Conservation (phyloP, 2,113 vertebrate genomes). For the Bos taurus region DNA sequence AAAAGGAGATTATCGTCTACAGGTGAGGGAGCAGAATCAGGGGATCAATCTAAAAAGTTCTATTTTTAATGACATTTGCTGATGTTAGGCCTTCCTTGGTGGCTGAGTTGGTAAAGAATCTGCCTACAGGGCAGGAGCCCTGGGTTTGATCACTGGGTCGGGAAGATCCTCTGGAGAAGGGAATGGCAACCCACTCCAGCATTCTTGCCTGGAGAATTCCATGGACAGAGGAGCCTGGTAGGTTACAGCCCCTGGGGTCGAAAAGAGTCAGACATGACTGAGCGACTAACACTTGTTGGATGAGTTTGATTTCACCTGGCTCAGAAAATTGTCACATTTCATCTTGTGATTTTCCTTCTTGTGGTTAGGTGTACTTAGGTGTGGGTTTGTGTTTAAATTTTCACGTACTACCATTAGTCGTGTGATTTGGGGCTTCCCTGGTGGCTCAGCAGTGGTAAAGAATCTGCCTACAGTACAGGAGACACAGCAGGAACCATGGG, state of each 20-base stretch:
- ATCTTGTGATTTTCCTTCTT: not conserved
- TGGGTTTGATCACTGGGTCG: not conserved
- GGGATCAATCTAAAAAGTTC: not conserved
- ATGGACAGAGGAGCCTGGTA: not conserved
- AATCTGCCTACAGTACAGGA: not conserved
- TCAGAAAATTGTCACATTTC: not conserved
- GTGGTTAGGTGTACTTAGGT: not conserved
- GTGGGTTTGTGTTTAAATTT: not conserved
- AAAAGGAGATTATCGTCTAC: not conserved
- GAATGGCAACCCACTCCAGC: not conserved
- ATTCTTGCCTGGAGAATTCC: not conserved
- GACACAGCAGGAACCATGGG: not conserved
- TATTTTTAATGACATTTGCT: not conserved
- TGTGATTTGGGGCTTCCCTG: not conserved
- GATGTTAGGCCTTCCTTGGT: not conserved
- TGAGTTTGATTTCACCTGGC: not conserved
- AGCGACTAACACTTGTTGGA: not conserved
- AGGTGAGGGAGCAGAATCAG: not conserved
- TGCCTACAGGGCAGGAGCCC: not conserved
- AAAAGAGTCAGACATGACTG: not conserved
- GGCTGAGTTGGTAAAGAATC: not conserved
- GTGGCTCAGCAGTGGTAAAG: not conserved
- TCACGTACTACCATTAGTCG: fast-evolving
- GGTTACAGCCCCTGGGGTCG: too few relatives aligned
- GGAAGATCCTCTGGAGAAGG: not conserved